phyloP scores from a whole-genome alignment of 1,140 invertebrate species.

The Lepidurus arcticus region DNA sequence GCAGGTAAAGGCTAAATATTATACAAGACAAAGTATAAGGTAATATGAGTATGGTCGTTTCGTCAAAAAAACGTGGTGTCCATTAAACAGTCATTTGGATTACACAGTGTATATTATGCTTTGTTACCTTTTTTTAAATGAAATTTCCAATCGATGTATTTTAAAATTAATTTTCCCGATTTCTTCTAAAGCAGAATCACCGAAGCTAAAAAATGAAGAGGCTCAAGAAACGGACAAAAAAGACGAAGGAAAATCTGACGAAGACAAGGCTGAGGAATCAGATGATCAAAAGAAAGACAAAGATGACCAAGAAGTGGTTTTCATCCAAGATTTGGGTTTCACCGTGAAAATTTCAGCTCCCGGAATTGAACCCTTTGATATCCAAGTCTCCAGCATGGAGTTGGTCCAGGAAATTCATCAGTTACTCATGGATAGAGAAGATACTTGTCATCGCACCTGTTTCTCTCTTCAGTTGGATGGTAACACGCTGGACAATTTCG shows the following conservation, averaged over 20 bases:
- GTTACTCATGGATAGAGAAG: constrained; percentile 93
- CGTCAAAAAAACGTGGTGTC: not conserved
- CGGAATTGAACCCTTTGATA: constrained; percentile 80
- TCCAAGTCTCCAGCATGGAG: constrained; percentile 95
- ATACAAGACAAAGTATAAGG: not conserved
- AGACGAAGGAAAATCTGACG: not conserved
- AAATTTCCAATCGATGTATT: no score
- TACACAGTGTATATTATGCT: not conserved
- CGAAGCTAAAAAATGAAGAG: constrained; percentile 33
- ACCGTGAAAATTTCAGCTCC: constrained; percentile 86
- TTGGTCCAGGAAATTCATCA: constrained; percentile 98
- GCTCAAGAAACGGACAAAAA: constrained; percentile 33
- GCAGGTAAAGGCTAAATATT: not conserved
- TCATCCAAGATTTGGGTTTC: constrained; percentile 90
- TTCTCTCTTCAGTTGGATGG: constrained; percentile 94
- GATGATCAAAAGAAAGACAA: constrained; percentile 56
- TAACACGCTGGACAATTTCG: constrained; percentile 92
- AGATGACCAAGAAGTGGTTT: constrained; percentile 70
- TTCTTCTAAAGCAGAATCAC: not conserved
- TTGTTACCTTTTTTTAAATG: no score
- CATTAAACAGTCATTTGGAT: not conserved
- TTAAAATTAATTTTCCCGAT: not conserved
- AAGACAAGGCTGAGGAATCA: constrained; percentile 34
- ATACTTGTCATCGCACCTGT: constrained; percentile 95
- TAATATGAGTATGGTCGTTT: not conserved